These are phyloP conservation scores for Salvelinus fontinalis DNA, from an alignment of 2,113 vertebrate species.

Conservation along the genomic window DNA sequence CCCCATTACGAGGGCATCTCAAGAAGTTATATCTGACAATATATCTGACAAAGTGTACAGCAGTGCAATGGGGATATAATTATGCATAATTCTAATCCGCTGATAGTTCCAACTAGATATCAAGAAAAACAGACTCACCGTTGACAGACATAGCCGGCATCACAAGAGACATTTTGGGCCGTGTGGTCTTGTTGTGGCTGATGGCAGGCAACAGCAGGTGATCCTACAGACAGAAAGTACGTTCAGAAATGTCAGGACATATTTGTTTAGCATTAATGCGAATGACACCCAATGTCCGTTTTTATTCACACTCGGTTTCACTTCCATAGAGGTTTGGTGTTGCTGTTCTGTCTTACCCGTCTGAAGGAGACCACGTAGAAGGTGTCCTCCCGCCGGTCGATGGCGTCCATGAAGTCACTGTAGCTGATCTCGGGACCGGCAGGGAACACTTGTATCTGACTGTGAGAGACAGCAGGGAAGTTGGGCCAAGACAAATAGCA, in stretches of 20 bases:
- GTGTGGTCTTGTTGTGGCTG: slow-evolving; percentile 90
- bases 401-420: slow-evolving; percentile 87
- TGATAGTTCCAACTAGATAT: background rate
- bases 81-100: background rate
- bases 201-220: slow-evolving; percentile 88
- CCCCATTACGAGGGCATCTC: background rate
- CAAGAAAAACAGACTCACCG: slow-evolving; percentile 66
- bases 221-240: slow-evolving; percentile 70
- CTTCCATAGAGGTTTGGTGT: background rate
- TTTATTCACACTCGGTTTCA: background rate
- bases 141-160: slow-evolving; percentile 92
- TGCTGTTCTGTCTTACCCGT: slow-evolving; percentile 69
- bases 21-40: too few species aligned
- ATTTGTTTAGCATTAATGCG: background rate
- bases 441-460: slow-evolving; percentile 85
- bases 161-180: slow-evolving; percentile 92
- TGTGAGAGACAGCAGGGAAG: slow-evolving; percentile 31
- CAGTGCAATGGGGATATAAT: too few species aligned
- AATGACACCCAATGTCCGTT: background rate
- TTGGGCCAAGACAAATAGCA: background rate
- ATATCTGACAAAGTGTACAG: too few species aligned
- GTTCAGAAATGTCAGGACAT: background rate
- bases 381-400: slow-evolving; percentile 87
- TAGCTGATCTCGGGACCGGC: slow-evolving; percentile 82
- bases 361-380: slow-evolving; percentile 93